A percentile compares a stretch with the other conserved stretches of the same genome.
These are phyloP conservation scores for Artemia franciscana DNA, from an alignment of 1,140 invertebrate genomes.

Conservation along the genomic window DNA sequence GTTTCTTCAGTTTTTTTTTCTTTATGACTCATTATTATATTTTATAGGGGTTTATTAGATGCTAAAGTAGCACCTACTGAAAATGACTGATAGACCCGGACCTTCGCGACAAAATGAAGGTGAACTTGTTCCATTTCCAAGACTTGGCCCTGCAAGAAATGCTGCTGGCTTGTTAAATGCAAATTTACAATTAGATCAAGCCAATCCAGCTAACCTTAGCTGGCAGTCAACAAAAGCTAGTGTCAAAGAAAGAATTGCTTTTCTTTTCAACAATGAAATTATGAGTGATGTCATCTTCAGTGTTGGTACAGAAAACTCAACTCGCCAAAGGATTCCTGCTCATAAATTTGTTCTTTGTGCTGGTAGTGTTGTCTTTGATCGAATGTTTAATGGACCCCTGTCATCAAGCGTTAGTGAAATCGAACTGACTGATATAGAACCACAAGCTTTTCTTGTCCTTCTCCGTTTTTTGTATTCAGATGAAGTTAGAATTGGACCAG, in stretches of 20 bases:
- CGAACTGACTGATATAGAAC: constrained; percentile 60
- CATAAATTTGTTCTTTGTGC: constrained; percentile 62
- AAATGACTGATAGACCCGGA: background rate
- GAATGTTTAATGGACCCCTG: constrained; percentile 57
- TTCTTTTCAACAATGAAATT: constrained; percentile 56
- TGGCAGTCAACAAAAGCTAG: constrained; percentile 35
- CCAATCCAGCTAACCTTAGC: background rate
- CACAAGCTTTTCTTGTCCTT: constrained; percentile 42
- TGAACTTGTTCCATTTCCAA: background rate
- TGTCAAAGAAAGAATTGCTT: constrained; percentile 47
- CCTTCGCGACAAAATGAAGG: background rate
- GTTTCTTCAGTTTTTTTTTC: too few relatives aligned
- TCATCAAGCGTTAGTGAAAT: constrained; percentile 42
- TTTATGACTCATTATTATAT: too few relatives aligned
- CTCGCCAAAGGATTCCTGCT: constrained; percentile 32
- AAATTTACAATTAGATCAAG: background rate
- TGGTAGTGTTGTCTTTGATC: constrained; percentile 61
- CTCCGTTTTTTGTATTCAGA: constrained; percentile 50
- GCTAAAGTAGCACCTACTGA: too few relatives aligned
- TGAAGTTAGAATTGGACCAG: constrained; percentile 59
- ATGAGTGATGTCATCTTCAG: constrained; percentile 55
- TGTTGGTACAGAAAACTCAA: constrained; percentile 26
- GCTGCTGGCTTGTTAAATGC: background rate
- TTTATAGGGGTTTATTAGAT: too few relatives aligned
- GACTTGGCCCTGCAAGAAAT: background rate